Base-by-base conservation (phyloP, 1,140 invertebrate genomes). In the Stenopsyche tienmushanensis region DNA sequence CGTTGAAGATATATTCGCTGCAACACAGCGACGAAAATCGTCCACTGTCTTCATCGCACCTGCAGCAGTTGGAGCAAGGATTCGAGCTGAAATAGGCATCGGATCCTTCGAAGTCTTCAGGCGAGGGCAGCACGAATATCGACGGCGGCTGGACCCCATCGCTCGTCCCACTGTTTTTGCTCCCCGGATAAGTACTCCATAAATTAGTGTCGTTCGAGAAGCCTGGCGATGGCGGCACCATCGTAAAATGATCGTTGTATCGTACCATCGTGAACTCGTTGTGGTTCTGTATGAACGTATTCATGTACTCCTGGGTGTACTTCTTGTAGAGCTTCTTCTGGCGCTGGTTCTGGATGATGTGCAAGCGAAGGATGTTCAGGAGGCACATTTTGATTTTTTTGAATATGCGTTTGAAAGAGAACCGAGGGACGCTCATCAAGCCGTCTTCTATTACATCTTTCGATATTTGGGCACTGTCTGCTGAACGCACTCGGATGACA, bases 251-350 rank as follows among this genome's bases (percentile, higher is more conserved):
- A n/a, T 70, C 64, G 8, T 59, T 59, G 26, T 70, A 70, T 23
- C 62, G 20, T 7, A 62, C 41, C 50, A 45, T 55, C 1, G 55
- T 52, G 15, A 55, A 49, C 50, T 69, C 62, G 25, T 65, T 73
- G 62, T 76, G 76, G 24, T 74, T 70, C 64, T 80, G 76, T 13
- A 79, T 74, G 49, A 78, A 80, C 0, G 78, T 77, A 3, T 78
- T 77, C 9, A 77, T 73, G 41, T 79, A 67, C 59, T 80, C 78
- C 49, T 79, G 77, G 72, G 78, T 77, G 62, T 81, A 81, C 65
- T 79, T 77, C 71, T 79, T 81, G 65, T 80, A 81, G n/a, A 81
- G 71, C 20, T 77, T 73, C 72, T 81, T 81, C 72, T 81, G 79
- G 7, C 79, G 71, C 62, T 81, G 79, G 41, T 66, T 80, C 58